Evolutionary conservation across 2,797 vertebrate species (phyloP), one percentile per base, ranked within the genome.

Genomic region (Triplophysa yarkandensis): DNA sequence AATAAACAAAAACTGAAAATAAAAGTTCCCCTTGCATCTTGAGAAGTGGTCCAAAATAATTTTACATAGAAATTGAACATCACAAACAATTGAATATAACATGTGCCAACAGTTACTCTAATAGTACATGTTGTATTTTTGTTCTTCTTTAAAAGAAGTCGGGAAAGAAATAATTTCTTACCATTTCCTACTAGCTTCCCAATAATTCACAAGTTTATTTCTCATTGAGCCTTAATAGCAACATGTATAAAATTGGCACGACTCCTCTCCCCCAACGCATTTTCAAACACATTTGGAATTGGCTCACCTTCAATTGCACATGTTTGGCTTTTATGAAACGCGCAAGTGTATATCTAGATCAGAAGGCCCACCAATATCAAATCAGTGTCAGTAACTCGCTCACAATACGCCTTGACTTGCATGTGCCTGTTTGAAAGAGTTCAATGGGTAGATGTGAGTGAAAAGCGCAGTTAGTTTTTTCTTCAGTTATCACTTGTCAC

Each of bases 401-500:
- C 9, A 5, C 4, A n/a, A 13, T 34, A 5, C 7, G 7, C 17
- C 16, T 27, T 54, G 58, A 52, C 32, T 52, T 7, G 32, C 7
- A 3, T 28, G 46, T 28, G 10, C 11, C 10, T 10, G 14, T 55
- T 55, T 27, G 11, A 28, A 27, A 17, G 25, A 55, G 60, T 72
- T 63, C 17, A 65, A 8, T 17, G 27, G 60, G 36, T 48, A 41
- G 60, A 52, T 13, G 10, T 41, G 48, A 10, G 5, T 27, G n/a
- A 25, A 61, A 48, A 55, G 30, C 36, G 25, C 0, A 50, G 27
- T 46, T 46, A 27, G 5, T 44, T 64, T 39, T 13, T 50, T 27
- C 52, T 66, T 27, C 0, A 17, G 44, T 54, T 72, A 65, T 71
- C 75, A 30, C 58, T 66, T 48, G 61, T 71, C 67, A 70, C 48